Base-by-base conservation (phyloP, 2,888 invertebrate species). In the Drosophila suboccidentalis region DNA sequence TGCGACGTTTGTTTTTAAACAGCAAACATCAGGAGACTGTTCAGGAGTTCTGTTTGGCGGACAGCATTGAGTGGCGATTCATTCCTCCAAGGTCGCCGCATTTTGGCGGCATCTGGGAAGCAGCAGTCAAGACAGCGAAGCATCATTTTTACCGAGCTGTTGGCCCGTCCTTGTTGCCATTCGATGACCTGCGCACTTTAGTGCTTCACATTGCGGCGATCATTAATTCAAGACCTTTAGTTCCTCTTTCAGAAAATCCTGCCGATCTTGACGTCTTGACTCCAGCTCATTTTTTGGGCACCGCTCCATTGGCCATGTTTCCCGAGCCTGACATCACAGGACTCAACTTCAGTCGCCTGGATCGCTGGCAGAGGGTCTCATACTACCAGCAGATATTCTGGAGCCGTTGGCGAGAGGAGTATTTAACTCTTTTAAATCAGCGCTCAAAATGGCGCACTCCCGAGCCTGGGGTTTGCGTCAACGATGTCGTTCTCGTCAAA, bases 301-400 rank as follows among this genome's bases (percentile, higher is more conserved):
- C 26, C 22, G 46, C 26, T n/a, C n/a, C n/a, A n/a, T n/a, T n/a
- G n/a, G n/a, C n/a, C n/a, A n/a, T n/a, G n/a, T n/a, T n/a, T n/a
- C n/a, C 47, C 26, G 26, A n/a, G 29, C 22, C 34, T 3, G 34
- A 34, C 11, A 34, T 34, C 34, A 34, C 34, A 10, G 34, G 11
- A 34, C 34, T 34, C 11, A 34, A 2, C 34, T 11, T 34, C 34
- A 36, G 13, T 36, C 11, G 34, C 9, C 13, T 29, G 8, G 47
- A 29, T 47, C 8, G n/a, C 29, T 47, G 29, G 47, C 47, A 47
- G n/a, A 22, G 29, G n/a, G 26, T 47, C 8, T 26, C 47, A 13
- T 47, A 47, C 47, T 47, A n/a, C 3, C 47, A 47, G 15, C 32
- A 32, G 15, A 32, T 47, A 8, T 32, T 47, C 29, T 47, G 47